Base-by-base conservation (phyloP, 1,140 invertebrate genomes). In the Bactericera cockerelli region DNA sequence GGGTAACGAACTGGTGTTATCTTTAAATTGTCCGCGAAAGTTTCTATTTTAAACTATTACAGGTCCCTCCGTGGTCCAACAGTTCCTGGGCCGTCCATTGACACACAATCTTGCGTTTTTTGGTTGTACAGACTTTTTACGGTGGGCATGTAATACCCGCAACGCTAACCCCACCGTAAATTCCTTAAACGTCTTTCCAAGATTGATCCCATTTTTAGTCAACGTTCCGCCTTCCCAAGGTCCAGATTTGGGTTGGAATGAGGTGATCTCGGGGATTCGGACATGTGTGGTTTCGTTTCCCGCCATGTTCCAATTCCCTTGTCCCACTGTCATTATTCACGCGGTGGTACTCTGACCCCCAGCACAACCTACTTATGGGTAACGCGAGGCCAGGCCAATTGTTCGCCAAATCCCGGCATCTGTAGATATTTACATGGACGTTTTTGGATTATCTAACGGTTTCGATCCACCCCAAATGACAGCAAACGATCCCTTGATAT, bases 161-260 rank as follows among this genome's bases (percentile, higher is more conserved):
- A 28, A 84, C 79, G 28, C 74, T 76, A 2, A 25, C 80, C 21
- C 89, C 89, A 64, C 79, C 86, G 69, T 87, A 87, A 61, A 99
- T 93, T 99, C 94, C 62, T 83, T 81, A 68, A 93, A 93, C 55
- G 84, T 86, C 66, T 93, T 92, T 16, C 95, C 96, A 38, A 99
- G 76, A 76, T 99, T 98, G 63, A 94, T 92, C n/a, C 88, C 94
- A 61, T 82, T 76, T 60, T 99, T 97, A 4, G 93, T 98, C 55
- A 99, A 92, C 11, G 96, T 99, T 11, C 95, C 93, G 24, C 96
- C 87, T 70, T 92, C 88, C 87, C 87, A 92, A 0, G 88, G 87
- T 1, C 88, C 88, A 61, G 87, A 77, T 67, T 81, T 79, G 1
- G 88, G 87, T 62, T 79, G 79, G 71, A 91, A 92, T 4, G 78